Evolutionary conservation across 2,797 vertebrate species (phyloP).

Genomic region (Glossophaga mutica): DNA sequence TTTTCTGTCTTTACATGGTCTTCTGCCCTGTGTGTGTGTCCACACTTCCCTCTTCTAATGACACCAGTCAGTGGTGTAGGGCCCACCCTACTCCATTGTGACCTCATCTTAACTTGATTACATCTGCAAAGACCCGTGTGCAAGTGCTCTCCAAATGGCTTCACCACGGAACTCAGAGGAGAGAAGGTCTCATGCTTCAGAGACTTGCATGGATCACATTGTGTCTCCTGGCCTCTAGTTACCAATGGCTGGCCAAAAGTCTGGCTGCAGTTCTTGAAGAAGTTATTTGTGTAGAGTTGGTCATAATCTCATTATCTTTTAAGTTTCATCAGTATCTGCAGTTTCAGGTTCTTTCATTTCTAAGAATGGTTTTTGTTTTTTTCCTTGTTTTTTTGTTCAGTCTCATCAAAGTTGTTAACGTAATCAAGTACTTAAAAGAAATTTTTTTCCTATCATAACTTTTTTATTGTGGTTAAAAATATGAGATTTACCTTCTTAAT

Average conservation of each 20-base stretch:
- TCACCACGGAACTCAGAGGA: conserved; percentile 47
- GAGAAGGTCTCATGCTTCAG: conserved; percentile 51
- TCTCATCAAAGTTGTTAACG: not conserved
- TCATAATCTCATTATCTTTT: not conserved
- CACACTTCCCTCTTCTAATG: not conserved
- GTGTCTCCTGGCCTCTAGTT: conserved; percentile 40
- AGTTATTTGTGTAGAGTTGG: not conserved
- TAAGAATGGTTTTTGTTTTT: not conserved
- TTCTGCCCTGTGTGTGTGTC: not conserved
- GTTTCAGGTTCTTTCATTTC: not conserved
- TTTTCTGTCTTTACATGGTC: not conserved
- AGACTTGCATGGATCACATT: conserved; percentile 34
- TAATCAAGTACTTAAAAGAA: not conserved
- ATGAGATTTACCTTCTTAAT: not conserved
- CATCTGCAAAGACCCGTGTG: not conserved
- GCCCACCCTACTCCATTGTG: not conserved
- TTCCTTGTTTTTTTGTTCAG: not conserved
- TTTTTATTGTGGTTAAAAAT: not conserved
- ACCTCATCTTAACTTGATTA: not conserved
- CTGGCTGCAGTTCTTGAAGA: not conserved
- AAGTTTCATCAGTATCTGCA: not conserved
- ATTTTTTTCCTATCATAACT: not conserved
- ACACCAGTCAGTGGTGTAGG: not conserved
- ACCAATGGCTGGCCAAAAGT: conserved; percentile 47
- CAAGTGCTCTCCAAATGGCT: conserved; percentile 30